These are phyloP conservation scores for Eumerus sabulonum DNA, from an alignment of 2,888 invertebrate species.

Conservation along the genomic window DNA sequence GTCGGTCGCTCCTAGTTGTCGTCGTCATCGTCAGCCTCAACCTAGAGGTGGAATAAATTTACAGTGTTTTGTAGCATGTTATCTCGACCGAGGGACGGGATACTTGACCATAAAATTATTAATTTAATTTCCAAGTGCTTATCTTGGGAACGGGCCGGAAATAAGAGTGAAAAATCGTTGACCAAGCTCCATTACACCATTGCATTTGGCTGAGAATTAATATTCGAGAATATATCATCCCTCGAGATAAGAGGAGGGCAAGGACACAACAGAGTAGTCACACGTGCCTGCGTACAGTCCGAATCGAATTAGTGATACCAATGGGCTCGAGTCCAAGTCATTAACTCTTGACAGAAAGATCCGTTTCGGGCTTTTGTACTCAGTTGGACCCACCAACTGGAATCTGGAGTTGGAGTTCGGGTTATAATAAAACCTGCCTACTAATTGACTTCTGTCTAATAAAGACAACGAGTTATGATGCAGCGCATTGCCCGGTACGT, in stretches of 20 bases:
- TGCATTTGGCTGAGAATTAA: conserved; percentile 50
- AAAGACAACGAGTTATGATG: conserved; percentile 60
- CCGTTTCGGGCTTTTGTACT: conserved; percentile 2
- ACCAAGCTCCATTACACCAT: conserved; percentile 40
- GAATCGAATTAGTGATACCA: conserved; percentile 35
- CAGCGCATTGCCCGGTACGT: conserved; percentile 28
- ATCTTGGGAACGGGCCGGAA: conserved; percentile 49
- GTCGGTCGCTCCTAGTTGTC: conserved; percentile 1
- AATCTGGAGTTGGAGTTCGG: conserved; percentile 22
- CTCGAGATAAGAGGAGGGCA: conserved; percentile 39
- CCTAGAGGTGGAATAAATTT: conserved; percentile 51
- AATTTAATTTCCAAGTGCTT: conserved; percentile 68
- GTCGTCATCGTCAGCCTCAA: conserved; percentile 30
- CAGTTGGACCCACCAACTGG: conserved; percentile 15
- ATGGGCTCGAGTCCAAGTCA: conserved; percentile 49
- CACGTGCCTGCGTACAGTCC: not conserved
- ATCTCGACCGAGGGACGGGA: conserved; percentile 44
- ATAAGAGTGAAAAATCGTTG: conserved; percentile 60
- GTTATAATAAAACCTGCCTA: conserved; percentile 57
- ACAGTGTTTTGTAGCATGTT: conserved; percentile 47
- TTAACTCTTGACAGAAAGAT: conserved; percentile 52
- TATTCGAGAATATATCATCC: conserved; percentile 63
- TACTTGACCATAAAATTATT: conserved; percentile 68
- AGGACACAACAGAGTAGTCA: not conserved
- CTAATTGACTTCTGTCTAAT: conserved; percentile 68